phyloP scores from a whole-genome alignment of 2,888 invertebrate species.

The Parapristionchus giblindavisi region DNA sequence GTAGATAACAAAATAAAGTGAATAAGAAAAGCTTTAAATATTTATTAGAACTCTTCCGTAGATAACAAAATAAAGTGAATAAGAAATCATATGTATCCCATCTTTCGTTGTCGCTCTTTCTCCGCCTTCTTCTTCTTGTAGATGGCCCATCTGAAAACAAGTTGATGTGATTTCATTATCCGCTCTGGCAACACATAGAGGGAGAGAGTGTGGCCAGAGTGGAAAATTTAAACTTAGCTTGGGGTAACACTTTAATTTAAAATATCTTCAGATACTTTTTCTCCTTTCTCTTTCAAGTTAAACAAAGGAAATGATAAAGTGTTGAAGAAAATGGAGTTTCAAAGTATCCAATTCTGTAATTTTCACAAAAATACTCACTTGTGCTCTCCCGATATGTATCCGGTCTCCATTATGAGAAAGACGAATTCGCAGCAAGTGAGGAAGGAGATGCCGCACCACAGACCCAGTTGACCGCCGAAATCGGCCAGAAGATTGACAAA shows the following conservation, averaged over 20 bases:
- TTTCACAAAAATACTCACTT: constrained; percentile 22
- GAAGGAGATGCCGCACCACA: constrained; percentile 52
- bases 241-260: too few relatives aligned
- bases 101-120: constrained; percentile 46
- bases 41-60: constrained; percentile 14
- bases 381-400: constrained; percentile 58
- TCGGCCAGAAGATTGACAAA: constrained; percentile 45
- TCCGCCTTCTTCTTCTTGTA: constrained; percentile 62
- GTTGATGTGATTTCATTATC: not conserved
- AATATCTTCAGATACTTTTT: too few relatives aligned
- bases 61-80: not conserved
- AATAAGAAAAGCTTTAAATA: not conserved
- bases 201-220: too few relatives aligned
- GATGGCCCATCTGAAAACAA: constrained; percentile 39
- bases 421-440: constrained; percentile 55
- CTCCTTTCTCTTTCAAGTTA: too few relatives aligned
- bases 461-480: constrained; percentile 53
- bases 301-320: too few relatives aligned
- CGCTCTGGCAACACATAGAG: too few relatives aligned
- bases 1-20: not conserved
- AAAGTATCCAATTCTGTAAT: not conserved
- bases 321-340: too few relatives aligned
- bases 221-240: too few relatives aligned
- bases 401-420: constrained; percentile 51
- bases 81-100: constrained; percentile 22